Evolutionary conservation across 2,797 vertebrate genomes (phyloP), one percentile per base, ranked within the genome.

Genomic region (Fistularia commersonii): DNA sequence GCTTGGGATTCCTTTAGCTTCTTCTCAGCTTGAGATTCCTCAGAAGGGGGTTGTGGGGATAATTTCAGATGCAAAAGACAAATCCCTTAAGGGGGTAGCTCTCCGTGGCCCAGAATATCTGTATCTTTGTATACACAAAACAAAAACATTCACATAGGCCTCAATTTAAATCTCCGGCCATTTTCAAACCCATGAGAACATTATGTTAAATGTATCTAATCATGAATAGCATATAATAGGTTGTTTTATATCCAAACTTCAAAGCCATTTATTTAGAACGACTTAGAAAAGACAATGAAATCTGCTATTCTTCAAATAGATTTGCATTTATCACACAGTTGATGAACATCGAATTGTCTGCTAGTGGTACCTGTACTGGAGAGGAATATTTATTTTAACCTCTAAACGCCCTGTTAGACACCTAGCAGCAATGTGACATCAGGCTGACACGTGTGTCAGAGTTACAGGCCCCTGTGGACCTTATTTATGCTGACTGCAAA

Each of bases 1-100:
- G 77, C 86, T 74, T 86, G 69, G 59, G 78, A 91, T 91, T 89
- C 86, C 83, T 59, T 74, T 59, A 70, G 61, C 84, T 90, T 90
- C 86, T 86, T 87, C 68, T 81, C 57, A 67, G 61, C 65, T 70
- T 78, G 77, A 69, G 72, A 79, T 67, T 83, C 73, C 70, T 72
- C 55, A 51, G 51, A 35, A 43, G 50, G 34, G n/a, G 41, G 61
- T 13, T 12, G 14, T 5, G 32, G 50, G 50, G 71, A 50, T 77
- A 81, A 83, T 86, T 79, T 79, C 61, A 54, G 80, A 85, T 76
- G 71, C 69, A 55, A 57, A 70, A 71, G 45, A 56, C 46, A 64
- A 66, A 73, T 80, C 73, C 74, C 74, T 57, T 44, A 55, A 70
- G 73, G 74, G 57, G 60, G 76, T 66, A 59, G 76, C 71, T 70